phyloP scores from a whole-genome alignment of 2,888 invertebrate species.

The Augiades crinisus region DNA sequence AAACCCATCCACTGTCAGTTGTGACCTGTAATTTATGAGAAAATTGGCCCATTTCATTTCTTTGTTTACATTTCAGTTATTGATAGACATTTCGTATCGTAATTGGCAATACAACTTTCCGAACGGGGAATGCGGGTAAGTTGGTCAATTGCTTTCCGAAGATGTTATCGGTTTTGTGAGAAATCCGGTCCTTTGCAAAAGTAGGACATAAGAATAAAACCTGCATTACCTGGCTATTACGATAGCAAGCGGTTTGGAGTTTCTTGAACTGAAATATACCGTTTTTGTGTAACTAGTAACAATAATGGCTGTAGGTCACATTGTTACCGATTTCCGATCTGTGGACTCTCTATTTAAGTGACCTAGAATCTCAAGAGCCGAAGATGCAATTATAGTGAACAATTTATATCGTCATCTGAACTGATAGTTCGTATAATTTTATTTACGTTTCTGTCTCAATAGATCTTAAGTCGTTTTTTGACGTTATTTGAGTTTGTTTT shows the following conservation, averaged over 20 bases:
- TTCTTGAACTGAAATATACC: neutral
- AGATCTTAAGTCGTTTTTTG: no score
- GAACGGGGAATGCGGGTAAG: constrained; percentile 5
- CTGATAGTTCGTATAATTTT: no score
- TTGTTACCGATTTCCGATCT: no score
- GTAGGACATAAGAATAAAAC: constrained; percentile 11
- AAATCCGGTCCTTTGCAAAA: constrained; percentile 14
- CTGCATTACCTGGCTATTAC: neutral
- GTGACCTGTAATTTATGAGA: neutral
- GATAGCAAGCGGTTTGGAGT: neutral
- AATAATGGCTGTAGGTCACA: no score
- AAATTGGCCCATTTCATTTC: neutral
- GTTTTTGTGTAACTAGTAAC: no score
- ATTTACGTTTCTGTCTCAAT: no score
- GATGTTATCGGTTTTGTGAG: constrained; percentile 18
- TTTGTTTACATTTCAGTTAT: no score
- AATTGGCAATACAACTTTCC: constrained; percentile 14
- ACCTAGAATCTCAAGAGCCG: no score
- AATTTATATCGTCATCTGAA: no score
- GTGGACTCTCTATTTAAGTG: no score
- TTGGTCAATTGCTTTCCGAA: constrained; percentile 22
- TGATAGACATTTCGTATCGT: neutral
- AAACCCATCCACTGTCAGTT: neutral
- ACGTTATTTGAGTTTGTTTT: no score
- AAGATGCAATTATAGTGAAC: no score